A percentile compares a stretch with the other conserved stretches of the same genome.
phyloP scores from a whole-genome alignment of 2,113 vertebrate species.

The Pica pica region DNA sequence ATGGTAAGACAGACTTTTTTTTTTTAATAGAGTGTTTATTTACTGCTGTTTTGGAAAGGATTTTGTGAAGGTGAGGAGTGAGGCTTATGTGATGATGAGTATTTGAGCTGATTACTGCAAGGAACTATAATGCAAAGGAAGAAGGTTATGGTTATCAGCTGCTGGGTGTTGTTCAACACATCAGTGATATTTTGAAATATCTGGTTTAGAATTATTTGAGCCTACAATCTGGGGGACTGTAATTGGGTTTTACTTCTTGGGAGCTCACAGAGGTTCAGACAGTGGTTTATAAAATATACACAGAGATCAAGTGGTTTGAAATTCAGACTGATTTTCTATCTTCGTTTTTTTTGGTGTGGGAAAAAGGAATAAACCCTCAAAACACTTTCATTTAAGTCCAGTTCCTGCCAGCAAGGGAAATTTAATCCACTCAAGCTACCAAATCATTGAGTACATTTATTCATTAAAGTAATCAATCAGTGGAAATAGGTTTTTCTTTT shows the following conservation, averaged over 20 bases:
- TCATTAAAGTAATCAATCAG: conserved; percentile 75
- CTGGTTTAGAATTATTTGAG: conserved; percentile 38
- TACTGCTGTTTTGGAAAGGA: not conserved
- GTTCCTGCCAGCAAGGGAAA: conserved; percentile 65
- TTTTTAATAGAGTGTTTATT: not conserved
- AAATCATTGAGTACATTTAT: conserved; percentile 67
- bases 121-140: not conserved
- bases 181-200: conserved; percentile 31
- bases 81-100: not conserved
- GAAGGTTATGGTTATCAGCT: not conserved
- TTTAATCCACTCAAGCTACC: conserved; percentile 60
- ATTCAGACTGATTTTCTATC: conserved; percentile 46
- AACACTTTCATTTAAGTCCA: conserved; percentile 51
- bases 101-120: not conserved
- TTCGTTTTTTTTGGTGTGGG: not conserved
- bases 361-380: conserved; percentile 46
- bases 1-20: fast-evolving
- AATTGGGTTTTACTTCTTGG: conserved; percentile 42
- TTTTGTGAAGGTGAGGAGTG: not conserved
- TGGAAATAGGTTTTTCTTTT: conserved; percentile 63
- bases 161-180: not conserved
- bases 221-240: not conserved
- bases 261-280: not conserved
- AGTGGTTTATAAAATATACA: conserved; percentile 41
- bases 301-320: conserved; percentile 52